Evolutionary conservation across 2,113 vertebrate genomes (phyloP).

Genomic region (Mystacornis crossleyi): DNA sequence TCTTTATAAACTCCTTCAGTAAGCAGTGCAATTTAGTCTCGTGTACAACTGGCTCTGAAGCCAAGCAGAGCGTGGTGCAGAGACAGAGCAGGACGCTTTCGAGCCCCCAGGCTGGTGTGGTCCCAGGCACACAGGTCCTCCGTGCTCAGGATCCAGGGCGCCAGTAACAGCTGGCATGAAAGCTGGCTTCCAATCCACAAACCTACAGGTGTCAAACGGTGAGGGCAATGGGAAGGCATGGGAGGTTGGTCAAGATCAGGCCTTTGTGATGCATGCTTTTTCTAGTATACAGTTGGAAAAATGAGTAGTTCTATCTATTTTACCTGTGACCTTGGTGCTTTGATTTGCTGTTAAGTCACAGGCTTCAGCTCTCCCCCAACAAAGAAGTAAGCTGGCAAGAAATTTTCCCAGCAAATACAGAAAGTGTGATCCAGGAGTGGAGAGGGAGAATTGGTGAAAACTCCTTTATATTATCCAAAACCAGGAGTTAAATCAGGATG

Average conservation of each 20-base stretch:
- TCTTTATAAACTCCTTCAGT: background rate
- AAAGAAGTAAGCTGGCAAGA: background rate
- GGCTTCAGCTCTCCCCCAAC: background rate
- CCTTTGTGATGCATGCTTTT: background rate
- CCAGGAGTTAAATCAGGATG: background rate
- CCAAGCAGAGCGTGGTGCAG: background rate
- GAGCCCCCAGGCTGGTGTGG: background rate
- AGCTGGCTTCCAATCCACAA: background rate
- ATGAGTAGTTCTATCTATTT: background rate
- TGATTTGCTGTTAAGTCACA: background rate
- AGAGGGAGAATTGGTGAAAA: background rate
- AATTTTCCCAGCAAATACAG: background rate
- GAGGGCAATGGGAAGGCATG: background rate
- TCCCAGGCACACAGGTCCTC: background rate
- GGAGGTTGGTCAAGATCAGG: background rate
- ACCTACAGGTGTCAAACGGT: background rate
- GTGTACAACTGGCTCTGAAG: background rate
- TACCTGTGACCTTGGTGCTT: background rate
- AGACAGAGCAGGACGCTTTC: fast-evolving
- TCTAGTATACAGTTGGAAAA: background rate
- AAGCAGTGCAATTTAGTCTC: background rate
- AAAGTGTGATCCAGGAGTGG: background rate
- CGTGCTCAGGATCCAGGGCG: background rate
- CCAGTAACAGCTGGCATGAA: background rate
- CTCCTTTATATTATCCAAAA: background rate